Evolutionary conservation across 2,797 vertebrate species (phyloP), one percentile per base, ranked within the genome.

Genomic region (Gymnodraco acuticeps): DNA sequence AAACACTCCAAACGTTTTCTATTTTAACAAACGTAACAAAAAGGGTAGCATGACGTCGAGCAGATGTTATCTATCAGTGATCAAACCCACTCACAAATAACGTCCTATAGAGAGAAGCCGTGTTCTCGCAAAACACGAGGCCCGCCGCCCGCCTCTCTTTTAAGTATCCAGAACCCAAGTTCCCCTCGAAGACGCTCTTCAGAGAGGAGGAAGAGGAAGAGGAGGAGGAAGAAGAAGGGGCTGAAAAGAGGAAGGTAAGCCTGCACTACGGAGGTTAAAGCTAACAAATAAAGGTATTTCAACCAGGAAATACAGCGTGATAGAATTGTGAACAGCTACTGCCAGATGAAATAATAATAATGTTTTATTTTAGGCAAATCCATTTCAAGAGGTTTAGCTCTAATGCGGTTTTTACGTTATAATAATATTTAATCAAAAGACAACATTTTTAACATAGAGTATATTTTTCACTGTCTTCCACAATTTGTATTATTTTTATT

Each of bases 51-150:
- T 10, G 19, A 65, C 52, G n/a, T 61, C 6, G 0, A 41, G 38
- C 20, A 19, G 47, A 67, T 17, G 16, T 16, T 2, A 4, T 75
- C 75, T 9, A 38, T 38, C 33, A 2, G 33, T 38, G 33, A 9
- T 38, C 6, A 9, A 38, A 38, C 33, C 33, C 6, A 98, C 98
- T 98, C 98, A 99, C 98, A 96, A 97, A 98, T 85, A 98, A 94
- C 83, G 95, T 95, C 94, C 97, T 95, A 96, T 95, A 98, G 94
- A 98, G 95, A 85, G 97, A 97, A 92, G 97, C 92, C 55, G 97
- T 98, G 93, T 99, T 97, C 92, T 99, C 98, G 92, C 97, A 98
- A 93, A 99, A 97, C 94, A 99, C 98, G 74, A 99, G 96, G 93
- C 97, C 97, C 54, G 96, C 96, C 77, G 95, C 96, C 72, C 96